Evolutionary conservation across 2,113 vertebrate genomes (phyloP), one percentile per base, ranked within the genome.

Genomic region (Nestor notabilis): DNA sequence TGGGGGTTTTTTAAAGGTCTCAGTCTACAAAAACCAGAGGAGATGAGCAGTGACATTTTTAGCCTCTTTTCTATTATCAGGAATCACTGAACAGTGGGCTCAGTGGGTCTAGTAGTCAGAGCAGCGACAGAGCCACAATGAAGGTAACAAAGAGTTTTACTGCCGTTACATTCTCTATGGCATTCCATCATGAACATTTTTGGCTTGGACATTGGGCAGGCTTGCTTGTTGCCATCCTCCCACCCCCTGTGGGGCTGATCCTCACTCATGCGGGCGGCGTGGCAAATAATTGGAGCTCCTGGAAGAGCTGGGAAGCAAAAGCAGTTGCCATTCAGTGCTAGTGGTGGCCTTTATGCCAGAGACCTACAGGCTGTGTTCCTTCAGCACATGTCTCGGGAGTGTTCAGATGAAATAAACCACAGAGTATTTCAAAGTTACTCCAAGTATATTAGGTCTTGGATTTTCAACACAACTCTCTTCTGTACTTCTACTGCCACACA

Each of bases 181-280:
- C 14, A 8, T 37, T 56, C 35, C 24, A 43, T 17, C 47, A 35
- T 4, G 3, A 9, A 37, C n/a, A 60, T 33, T 72, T n/a, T 12
- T 41, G 37, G 29, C 61, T 41, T 60, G 25, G 19, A 39, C 58
- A n/a, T 3, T 14, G 11, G 6, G 13, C 16, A 84, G 35, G 1
- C 2, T 5, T 53, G 12, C 44, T 72, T 44, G 3, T 7, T 68
- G 69, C 21, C 19, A 18, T 47, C 46, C 29, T 75, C 15, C 46
- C 33, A 44, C 1, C 20, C 31, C 29, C 46, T 41, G 16, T 44
- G 74, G n/a, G 35, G 43, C 9, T 16, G 29, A 11, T 1, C 39
- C 13, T 10, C 11, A 29, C 13, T 85, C 6, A 3, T 0, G 3
- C 9, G 37, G 10, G 39, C 28, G 72, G 13, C 1, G 0, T 5